Evolutionary conservation across 1,140 invertebrate species (phyloP).

Genomic region (Sipha flava): DNA sequence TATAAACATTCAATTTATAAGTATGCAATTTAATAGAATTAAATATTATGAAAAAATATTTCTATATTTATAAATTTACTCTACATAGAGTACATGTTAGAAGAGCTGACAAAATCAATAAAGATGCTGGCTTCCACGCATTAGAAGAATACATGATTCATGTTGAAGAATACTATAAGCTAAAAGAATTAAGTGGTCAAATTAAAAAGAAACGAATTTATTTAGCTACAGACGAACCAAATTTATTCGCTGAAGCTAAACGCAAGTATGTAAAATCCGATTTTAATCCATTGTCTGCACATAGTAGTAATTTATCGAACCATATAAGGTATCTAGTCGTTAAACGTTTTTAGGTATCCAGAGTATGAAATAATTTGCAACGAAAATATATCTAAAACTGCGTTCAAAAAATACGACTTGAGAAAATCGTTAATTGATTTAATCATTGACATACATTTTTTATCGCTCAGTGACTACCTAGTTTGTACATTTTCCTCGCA

Average conservation of each 20-base stretch:
- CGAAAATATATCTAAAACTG: constrained; percentile 73
- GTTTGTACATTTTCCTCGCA: constrained; percentile 97
- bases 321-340: too few species aligned
- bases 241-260: constrained; percentile 51
- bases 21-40: too few species aligned
- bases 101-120: constrained; percentile 95
- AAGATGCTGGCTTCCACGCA: constrained; percentile 90
- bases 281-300: too few species aligned
- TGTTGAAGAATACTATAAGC: constrained; percentile 78
- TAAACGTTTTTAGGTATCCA: constrained; percentile 61
- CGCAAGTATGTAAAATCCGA: constrained; percentile 43
- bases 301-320: not conserved
- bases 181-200: constrained; percentile 53
- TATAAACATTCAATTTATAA: too few species aligned
- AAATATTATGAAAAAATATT: too few species aligned
- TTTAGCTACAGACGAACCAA: constrained; percentile 82
- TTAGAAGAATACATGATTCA: constrained; percentile 95
- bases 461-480: constrained; percentile 78
- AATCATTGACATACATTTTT: constrained; percentile 81
- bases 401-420: constrained; percentile 80
- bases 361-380: constrained; percentile 84
- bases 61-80: too few species aligned
- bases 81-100: constrained; percentile 79
- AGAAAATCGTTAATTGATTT: constrained; percentile 81
- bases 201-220: constrained; percentile 66